Conservation (phyloP, 2,113 vertebrate genomes). For the human region DNA sequence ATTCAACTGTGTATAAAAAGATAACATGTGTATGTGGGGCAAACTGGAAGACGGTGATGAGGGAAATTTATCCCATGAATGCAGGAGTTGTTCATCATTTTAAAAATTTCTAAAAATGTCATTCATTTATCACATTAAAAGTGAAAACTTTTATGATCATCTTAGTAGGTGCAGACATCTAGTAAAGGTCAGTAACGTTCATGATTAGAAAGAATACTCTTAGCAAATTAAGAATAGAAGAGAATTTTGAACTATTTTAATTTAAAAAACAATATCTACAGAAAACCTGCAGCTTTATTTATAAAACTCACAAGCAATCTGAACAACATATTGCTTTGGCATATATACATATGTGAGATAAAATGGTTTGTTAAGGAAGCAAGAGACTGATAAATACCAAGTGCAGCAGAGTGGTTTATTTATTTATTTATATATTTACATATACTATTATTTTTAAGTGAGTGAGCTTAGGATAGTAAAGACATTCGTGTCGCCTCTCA, state of each 20-base stretch:
- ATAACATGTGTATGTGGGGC: background rate
- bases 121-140: background rate
- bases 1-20: background rate
- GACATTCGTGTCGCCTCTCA: background rate
- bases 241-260: background rate
- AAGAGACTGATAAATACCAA: background rate
- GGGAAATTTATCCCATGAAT: background rate
- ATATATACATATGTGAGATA: background rate
- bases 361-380: background rate
- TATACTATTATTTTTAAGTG: background rate
- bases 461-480: background rate
- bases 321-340: background rate
- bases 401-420: background rate
- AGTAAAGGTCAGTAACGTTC: background rate
- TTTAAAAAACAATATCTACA: background rate
- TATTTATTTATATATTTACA: background rate
- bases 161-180: background rate
- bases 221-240: background rate
- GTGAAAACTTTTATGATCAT: background rate
- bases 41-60: background rate
- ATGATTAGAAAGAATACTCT: background rate
- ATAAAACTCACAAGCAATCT: background rate
- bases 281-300: background rate
- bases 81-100: background rate
- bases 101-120: background rate